Conservation (phyloP, 2,797 vertebrate species). For the Tauraco hartlaubi region DNA sequence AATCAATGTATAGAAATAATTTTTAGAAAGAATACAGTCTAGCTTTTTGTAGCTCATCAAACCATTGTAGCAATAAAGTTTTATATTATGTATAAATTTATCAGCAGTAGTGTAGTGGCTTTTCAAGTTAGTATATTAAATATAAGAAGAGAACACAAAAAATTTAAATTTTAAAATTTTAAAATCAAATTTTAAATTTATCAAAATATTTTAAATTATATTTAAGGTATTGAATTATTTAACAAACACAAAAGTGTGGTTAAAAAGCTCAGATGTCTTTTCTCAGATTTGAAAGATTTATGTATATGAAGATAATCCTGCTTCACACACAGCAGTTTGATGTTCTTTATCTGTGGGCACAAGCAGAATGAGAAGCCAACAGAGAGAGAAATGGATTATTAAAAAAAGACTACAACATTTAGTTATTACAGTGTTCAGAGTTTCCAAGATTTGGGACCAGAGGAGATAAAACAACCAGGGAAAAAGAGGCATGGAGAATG, state of each 20-base stretch:
- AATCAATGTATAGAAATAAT: background rate
- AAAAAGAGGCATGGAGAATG: rapidly evolving
- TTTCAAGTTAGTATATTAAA: background rate
- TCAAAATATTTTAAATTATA: background rate
- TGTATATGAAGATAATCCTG: background rate
- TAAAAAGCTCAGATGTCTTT: background rate
- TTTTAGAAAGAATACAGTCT: background rate
- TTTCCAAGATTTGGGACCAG: background rate
- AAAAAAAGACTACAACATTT: background rate
- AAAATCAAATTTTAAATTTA: background rate
- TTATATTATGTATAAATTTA: background rate
- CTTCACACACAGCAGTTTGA: background rate
- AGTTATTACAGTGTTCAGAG: background rate
- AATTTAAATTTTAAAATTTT: no score
- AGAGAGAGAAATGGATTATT: background rate
- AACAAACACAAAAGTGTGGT: background rate
- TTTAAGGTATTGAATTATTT: background rate
- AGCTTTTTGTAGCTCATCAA: background rate
- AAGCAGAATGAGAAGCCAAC: background rate
- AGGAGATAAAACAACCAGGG: background rate
- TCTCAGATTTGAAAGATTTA: background rate
- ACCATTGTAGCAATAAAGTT: background rate
- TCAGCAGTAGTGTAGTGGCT: background rate
- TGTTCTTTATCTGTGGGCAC: background rate
- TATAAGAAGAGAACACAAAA: background rate